Conservation (phyloP, 2,113 vertebrate species). For the Butastur rufipennis region DNA sequence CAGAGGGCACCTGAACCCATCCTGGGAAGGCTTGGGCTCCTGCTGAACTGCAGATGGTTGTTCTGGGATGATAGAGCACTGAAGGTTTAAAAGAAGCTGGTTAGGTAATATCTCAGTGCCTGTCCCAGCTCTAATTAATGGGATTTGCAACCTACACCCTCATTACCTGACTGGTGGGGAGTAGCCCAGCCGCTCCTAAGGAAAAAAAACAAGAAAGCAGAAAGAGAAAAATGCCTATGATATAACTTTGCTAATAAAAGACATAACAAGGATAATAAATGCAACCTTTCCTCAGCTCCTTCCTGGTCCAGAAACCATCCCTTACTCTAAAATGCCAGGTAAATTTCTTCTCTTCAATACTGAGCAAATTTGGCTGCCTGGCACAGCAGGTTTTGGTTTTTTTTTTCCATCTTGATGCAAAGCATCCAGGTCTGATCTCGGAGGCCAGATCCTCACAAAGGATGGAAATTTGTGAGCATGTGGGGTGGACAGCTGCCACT, state of each 20-base stretch:
- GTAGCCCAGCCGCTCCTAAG: background rate
- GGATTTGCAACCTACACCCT: background rate
- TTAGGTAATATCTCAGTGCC: background rate
- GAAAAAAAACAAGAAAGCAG: background rate
- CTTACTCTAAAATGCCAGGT: background rate
- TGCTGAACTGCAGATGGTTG: background rate
- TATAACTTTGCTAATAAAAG: background rate
- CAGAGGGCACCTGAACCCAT: too few relatives aligned
- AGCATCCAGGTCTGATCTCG: background rate
- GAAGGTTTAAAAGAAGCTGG: background rate
- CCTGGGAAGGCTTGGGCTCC: background rate
- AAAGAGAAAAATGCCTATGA: background rate
- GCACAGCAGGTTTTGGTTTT: background rate
- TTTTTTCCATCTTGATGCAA: background rate
- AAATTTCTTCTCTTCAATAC: background rate
- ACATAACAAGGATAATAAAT: background rate
- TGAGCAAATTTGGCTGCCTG: background rate
- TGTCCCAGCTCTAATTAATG: background rate
- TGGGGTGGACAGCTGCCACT: background rate
- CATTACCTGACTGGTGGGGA: rapidly evolving
- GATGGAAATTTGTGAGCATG: background rate
- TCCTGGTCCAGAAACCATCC: background rate
- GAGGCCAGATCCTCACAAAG: rapidly evolving
- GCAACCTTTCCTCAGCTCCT: background rate
- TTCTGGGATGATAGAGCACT: background rate